Evolutionary conservation across 2,113 vertebrate species (phyloP).

Genomic region (Bostrychus sinensis): DNA sequence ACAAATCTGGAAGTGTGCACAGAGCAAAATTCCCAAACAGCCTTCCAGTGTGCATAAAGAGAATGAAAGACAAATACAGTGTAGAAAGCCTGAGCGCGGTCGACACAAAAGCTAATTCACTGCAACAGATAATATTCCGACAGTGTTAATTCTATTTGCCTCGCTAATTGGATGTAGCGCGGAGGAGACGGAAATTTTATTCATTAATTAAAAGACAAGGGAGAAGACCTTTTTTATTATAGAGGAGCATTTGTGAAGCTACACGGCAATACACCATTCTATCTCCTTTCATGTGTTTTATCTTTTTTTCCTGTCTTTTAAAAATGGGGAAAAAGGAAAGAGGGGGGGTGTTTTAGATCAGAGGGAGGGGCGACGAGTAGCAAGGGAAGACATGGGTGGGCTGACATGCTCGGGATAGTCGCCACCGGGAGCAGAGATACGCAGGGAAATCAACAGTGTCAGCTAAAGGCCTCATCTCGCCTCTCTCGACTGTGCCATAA

Average conservation of each 20-base stretch:
- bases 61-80: constrained; percentile 60
- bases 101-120: constrained; percentile 76
- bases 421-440: constrained; percentile 62
- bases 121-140: constrained; percentile 78
- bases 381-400: constrained; percentile 59
- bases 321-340: constrained; percentile 52
- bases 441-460: constrained; percentile 70
- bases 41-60: constrained; percentile 42
- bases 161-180: constrained; percentile 76
- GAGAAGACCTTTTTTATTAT: constrained; percentile 50
- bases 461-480: constrained; percentile 70
- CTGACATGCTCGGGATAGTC: constrained; percentile 64
- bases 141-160: constrained; percentile 75
- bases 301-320: constrained; percentile 44
- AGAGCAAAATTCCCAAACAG: constrained; percentile 37
- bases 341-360: constrained; percentile 49
- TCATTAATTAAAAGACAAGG: constrained; percentile 78
- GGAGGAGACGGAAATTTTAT: constrained; percentile 68
- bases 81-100: constrained; percentile 55
- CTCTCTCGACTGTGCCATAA: constrained; percentile 71
- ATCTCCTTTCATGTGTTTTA: constrained; percentile 53
- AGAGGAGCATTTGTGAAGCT: constrained; percentile 43
- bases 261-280: constrained; percentile 27
- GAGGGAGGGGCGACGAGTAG: constrained; percentile 38
- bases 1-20: constrained; percentile 44